Evolutionary conservation across 2,113 vertebrate species (phyloP), one percentile per base, ranked within the genome.

Genomic region (Prolemur simus): DNA sequence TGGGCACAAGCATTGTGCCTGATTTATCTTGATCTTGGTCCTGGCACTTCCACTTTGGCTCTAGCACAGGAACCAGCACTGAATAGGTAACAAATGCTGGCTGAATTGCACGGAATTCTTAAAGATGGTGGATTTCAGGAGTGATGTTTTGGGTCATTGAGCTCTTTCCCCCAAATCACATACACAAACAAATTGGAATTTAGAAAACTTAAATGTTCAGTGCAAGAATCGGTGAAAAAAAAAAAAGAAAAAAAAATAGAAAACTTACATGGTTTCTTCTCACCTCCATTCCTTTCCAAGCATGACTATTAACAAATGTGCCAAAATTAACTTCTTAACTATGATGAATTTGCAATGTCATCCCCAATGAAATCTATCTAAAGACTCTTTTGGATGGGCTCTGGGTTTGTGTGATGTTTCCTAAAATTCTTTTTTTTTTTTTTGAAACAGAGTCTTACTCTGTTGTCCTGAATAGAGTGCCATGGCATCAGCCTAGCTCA

Each of bases 321-420:
- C 91, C 71, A 89, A 89, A 91, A 89, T 90, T 93, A 83, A 58
- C 82, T 85, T 88, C 77, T 89, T 69, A 68, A 69, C 29, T 68
- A 49, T 45, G 74, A 89, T 85, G 69, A 27, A 74, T 60, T 91
- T 91, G 23, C 2, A 76, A 3, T 47, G 39, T 80, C 78, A 87
- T 45, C 18, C 52, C n/a, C 18, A 64, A 29, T 83, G 86, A 88
- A 84, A 80, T 83, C 13, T 87, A 81, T 91, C 89, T 89, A 60
- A 84, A 91, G 34, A 73, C 18, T 25, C 20, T 32, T 92, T 90
- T 52, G 25, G 49, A 74, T 74, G 58, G 56, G 34, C 14, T 90
- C 82, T 71, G 47, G 25, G 18, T 71, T 87, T 76, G 25, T 76
- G 68, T 94, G 83, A 52, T 73, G 47, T 83, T 92, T 94, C 54